A percentile compares a stretch with the other conserved stretches of the same genome.
Conservation (phyloP, 64 coral and sea anemone species). For the Montipora efflorescens region DNA sequence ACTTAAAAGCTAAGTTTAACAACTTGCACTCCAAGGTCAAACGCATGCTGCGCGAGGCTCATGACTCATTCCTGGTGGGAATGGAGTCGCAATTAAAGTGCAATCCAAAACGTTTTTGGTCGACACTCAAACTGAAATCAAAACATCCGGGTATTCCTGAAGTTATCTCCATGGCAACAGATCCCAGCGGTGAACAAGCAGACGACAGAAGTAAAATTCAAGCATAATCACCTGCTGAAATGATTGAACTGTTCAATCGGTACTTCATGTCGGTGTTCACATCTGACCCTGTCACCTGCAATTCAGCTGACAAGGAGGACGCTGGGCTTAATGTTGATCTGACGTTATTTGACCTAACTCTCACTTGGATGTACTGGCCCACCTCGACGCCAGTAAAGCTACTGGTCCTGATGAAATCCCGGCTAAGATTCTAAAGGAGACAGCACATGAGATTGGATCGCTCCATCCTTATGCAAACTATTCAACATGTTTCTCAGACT, state of each 20-base stretch:
- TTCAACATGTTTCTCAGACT: constrained; percentile 2
- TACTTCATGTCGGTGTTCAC: constrained; percentile 63
- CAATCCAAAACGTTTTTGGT: constrained; percentile 65
- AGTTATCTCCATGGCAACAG: constrained; percentile 29
- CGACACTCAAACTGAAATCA: constrained; percentile 50
- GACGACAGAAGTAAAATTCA: background rate
- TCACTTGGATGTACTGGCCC: background rate
- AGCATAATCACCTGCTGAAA: background rate
- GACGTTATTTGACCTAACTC: constrained; percentile 21
- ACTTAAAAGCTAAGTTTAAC: constrained; percentile 20
- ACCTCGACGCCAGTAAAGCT: constrained; percentile 43
- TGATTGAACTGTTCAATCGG: constrained; percentile 45
- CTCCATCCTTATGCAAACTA: constrained; percentile 10
- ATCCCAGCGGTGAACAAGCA: constrained; percentile 32
- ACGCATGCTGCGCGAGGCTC: background rate
- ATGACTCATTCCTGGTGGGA: background rate
- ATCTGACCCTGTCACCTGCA: constrained; percentile 5
- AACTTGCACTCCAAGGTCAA: constrained; percentile 42
- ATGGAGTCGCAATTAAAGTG: constrained; percentile 32
- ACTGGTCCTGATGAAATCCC: constrained; percentile 56
- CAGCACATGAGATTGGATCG: constrained; percentile 11
- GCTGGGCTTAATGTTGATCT: background rate
- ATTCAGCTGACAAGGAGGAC: background rate
- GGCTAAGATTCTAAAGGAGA: constrained; percentile 35
- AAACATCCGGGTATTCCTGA: constrained; percentile 27